phyloP scores from a whole-genome alignment of 1,140 invertebrate genomes.

The Trialeurodes vaporariorum region DNA sequence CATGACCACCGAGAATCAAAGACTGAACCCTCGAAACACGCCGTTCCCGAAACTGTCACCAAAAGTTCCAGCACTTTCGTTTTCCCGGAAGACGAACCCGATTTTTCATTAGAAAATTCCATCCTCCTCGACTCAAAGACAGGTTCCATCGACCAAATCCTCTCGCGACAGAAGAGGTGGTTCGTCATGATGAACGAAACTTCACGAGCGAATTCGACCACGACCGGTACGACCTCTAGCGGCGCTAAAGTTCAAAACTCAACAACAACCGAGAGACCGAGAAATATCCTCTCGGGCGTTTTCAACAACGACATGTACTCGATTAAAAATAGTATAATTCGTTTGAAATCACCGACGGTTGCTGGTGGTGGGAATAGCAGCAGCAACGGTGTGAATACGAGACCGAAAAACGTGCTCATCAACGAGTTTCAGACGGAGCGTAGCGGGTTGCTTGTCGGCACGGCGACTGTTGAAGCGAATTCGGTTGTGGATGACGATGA shows the following conservation, averaged over 20 bases:
- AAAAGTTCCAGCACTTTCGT: too few relatives aligned
- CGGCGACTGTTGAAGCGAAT: not conserved
- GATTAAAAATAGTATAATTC: not conserved
- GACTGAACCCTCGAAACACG: too few relatives aligned
- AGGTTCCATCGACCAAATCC: not conserved
- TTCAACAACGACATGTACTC: not conserved
- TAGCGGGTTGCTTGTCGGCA: not conserved
- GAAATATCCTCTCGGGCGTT: not conserved
- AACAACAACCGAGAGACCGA: not conserved
- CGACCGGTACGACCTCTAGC: not conserved
- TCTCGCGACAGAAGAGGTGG: not conserved
- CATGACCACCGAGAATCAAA: not conserved
- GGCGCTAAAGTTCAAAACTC: too few relatives aligned
- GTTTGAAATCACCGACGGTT: not conserved
- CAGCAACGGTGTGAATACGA: too few relatives aligned
- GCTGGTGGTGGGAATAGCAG: too few relatives aligned
- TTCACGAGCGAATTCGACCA: not conserved
- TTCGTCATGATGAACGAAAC: not conserved
- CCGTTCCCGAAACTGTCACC: too few relatives aligned
- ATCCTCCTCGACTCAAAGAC: not conserved
- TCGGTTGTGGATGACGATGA: slow-evolving; percentile 24
- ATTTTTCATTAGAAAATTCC: not conserved
- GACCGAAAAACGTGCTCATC: not conserved
- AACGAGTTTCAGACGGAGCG: slow-evolving; percentile 1
- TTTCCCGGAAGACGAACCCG: too few relatives aligned